Evolutionary conservation across 2,113 vertebrate species (phyloP).

Genomic region (Lophura nycthemera): DNA sequence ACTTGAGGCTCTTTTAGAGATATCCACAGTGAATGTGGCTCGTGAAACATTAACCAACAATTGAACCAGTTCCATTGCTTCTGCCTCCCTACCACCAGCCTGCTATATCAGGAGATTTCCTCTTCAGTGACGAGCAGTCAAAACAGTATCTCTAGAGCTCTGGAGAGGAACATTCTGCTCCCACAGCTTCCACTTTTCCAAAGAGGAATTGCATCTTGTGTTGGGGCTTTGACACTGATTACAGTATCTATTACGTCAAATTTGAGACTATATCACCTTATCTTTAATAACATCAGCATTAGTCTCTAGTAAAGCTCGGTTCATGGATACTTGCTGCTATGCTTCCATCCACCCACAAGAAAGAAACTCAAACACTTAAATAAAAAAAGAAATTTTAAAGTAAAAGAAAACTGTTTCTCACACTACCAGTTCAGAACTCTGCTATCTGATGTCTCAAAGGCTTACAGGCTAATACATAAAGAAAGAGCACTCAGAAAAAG

Average conservation of each 20-base stretch:
- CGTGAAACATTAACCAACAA: neutral
- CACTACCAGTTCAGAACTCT: neutral
- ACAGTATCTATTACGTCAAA: neutral
- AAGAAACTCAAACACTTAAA: neutral
- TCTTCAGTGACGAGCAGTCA: neutral
- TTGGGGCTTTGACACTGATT: neutral
- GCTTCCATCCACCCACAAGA: neutral
- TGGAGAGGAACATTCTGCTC: accelerated
- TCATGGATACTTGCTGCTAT: neutral
- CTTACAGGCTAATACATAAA: neutral
- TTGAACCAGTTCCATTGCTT: neutral
- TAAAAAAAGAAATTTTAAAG: neutral
- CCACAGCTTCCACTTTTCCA: neutral
- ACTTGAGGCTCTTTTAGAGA: neutral
- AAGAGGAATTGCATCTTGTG: neutral
- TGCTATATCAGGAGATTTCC: neutral
- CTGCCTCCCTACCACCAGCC: neutral
- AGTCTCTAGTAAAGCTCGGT: neutral
- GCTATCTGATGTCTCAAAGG: neutral
- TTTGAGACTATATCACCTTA: neutral
- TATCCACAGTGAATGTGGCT: neutral
- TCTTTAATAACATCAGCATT: neutral
- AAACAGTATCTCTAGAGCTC: neutral
- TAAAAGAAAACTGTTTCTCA: neutral
- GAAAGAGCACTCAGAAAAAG: neutral